Percentiles rank a stretch among this genome's conserved stretches.
Conservation (phyloP, 2,888 invertebrate genomes). For the Cephus nigrinus region DNA sequence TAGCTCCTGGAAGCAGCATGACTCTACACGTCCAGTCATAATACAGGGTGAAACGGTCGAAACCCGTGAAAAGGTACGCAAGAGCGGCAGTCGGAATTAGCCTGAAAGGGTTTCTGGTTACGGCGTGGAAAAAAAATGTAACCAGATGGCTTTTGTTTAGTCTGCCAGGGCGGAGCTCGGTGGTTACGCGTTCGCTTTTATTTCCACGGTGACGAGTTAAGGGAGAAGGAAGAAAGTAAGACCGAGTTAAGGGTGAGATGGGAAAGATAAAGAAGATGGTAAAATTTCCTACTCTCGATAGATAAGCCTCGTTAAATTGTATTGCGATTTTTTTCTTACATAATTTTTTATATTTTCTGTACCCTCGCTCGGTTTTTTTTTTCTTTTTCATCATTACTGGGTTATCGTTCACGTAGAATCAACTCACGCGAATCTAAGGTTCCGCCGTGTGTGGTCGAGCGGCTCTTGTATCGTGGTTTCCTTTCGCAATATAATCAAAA, state of each 20-base stretch:
- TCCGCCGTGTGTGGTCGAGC: too few species aligned
- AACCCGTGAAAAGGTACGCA: constrained; percentile 5
- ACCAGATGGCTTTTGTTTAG: constrained; percentile 56
- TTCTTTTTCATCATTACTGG: not conserved
- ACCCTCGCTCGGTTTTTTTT: not conserved
- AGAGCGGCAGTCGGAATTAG: constrained; percentile 27
- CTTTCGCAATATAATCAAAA: too few species aligned
- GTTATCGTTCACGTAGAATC: too few species aligned
- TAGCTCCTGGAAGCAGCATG: not conserved
- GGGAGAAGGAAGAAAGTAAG: not conserved
- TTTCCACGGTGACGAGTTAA: constrained; percentile 5
- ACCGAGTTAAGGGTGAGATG: not conserved
- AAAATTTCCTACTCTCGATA: not conserved
- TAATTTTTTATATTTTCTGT: not conserved
- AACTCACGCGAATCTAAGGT: too few species aligned
- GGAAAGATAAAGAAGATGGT: not conserved
- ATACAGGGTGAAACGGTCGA: constrained; percentile 5
- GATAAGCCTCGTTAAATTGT: not conserved
- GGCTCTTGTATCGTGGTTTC: too few species aligned
- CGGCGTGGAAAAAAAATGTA: constrained; percentile 32
- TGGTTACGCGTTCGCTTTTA: constrained; percentile 19
- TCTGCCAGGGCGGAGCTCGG: constrained; percentile 37
- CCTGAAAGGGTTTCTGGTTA: constrained; percentile 38
- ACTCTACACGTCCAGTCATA: constrained; percentile 2
- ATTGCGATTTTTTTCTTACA: not conserved